phyloP scores from a whole-genome alignment of 2,113 vertebrate species.

The Eublepharis macularius region DNA sequence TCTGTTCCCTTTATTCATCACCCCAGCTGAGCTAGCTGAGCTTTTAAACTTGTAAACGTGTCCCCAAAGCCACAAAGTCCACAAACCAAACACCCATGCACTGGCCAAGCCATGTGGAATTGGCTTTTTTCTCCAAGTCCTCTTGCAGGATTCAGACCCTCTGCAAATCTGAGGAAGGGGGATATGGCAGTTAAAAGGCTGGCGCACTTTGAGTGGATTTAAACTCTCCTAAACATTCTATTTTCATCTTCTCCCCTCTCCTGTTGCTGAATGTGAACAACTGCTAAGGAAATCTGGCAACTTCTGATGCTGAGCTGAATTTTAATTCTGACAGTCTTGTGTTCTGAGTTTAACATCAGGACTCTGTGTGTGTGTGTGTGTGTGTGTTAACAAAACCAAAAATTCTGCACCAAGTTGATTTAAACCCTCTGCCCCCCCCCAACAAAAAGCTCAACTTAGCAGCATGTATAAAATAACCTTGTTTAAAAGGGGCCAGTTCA shows the following conservation, averaged over 20 bases:
- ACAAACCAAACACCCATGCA: neutral
- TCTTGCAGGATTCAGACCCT: neutral
- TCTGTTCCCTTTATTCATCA: rapidly evolving
- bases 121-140: neutral
- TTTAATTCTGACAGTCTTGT: neutral
- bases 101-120: neutral
- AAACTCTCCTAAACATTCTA: neutral
- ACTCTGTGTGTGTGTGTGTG: too few species aligned
- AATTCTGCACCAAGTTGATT: too few species aligned
- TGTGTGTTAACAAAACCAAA: too few species aligned
- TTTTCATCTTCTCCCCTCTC: neutral
- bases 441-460: too few species aligned
- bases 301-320: neutral
- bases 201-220: neutral
- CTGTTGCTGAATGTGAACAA: neutral
- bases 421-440: too few species aligned
- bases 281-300: neutral
- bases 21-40: rapidly evolving
- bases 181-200: too few species aligned
- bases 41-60: neutral
- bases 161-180: neutral
- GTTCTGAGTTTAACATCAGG: too few species aligned
- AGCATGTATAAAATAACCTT: too few species aligned
- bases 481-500: too few species aligned
- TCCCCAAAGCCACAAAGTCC: rapidly evolving